Conservation (phyloP, 2,888 invertebrate genomes). For the Cephus sareptanus region DNA sequence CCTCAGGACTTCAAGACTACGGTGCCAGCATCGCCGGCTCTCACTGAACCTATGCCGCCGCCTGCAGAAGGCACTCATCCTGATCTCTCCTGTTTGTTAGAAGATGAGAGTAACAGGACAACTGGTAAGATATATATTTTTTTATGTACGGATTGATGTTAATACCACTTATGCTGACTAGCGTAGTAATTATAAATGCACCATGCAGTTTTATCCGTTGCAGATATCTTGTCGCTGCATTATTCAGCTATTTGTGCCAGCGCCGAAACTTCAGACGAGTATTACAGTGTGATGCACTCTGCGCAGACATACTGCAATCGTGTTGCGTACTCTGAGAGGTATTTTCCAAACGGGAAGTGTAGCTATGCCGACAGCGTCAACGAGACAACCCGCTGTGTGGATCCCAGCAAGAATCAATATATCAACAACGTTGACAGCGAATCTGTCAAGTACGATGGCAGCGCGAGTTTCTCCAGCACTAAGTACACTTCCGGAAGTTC, state of each 20-base stretch:
- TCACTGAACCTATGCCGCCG: slow-evolving; percentile 52
- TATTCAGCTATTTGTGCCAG: slow-evolving; percentile 55
- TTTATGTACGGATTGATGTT: not conserved
- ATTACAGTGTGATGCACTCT: slow-evolving; percentile 55
- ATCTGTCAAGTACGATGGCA: slow-evolving; percentile 46
- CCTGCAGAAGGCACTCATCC: slow-evolving; percentile 51
- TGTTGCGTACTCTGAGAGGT: slow-evolving; percentile 44
- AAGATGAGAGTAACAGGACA: slow-evolving; percentile 68
- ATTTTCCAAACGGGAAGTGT: slow-evolving; percentile 49
- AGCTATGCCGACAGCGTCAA: slow-evolving; percentile 48
- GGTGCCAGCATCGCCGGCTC: slow-evolving; percentile 35
- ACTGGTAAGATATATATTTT: slow-evolving; percentile 47
- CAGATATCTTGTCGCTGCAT: slow-evolving; percentile 58
- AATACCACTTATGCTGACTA: not conserved
- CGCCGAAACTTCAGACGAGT: slow-evolving; percentile 50
- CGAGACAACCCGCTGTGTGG: slow-evolving; percentile 29
- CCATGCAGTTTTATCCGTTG: slow-evolving; percentile 30
- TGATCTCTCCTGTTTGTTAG: slow-evolving; percentile 68
- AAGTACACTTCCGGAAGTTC: slow-evolving; percentile 39
- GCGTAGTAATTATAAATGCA: not conserved
- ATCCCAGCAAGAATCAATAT: slow-evolving; percentile 43
- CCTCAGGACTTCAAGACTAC: slow-evolving; percentile 35
- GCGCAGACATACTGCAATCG: slow-evolving; percentile 49
- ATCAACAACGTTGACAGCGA: slow-evolving; percentile 34
- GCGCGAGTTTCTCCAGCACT: slow-evolving; percentile 36